Conservation (phyloP, 2,888 invertebrate genomes). For the Protophormia terraenovae region DNA sequence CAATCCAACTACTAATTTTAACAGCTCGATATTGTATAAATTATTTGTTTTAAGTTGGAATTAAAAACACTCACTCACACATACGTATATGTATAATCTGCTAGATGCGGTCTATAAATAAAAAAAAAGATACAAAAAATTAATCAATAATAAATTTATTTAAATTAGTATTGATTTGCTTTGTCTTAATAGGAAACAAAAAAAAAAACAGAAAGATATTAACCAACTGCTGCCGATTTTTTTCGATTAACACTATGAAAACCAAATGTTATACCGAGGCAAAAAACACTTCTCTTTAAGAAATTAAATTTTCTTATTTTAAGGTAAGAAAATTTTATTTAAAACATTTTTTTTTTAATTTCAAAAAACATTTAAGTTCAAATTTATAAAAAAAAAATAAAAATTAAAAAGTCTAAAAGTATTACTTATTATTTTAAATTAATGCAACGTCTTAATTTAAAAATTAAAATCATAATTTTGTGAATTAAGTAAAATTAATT, state of each 20-base stretch:
- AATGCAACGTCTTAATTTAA: too few relatives aligned
- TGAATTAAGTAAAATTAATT: too few relatives aligned
- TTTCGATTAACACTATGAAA: constrained; percentile 9
- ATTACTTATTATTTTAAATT: too few relatives aligned
- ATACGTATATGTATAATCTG: too few relatives aligned
- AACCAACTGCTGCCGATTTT: background rate
- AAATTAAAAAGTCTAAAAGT: too few relatives aligned
- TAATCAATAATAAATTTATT: constrained; percentile 40
- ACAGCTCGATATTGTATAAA: background rate
- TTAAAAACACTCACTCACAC: background rate
- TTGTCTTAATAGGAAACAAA: background rate
- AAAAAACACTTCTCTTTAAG: too few relatives aligned
- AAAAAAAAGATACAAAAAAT: constrained; percentile 21
- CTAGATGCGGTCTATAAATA: constrained; percentile 10
- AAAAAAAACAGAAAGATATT: background rate
- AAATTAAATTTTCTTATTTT: too few relatives aligned
- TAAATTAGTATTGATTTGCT: constrained; percentile 11
- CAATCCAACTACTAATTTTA: constrained; percentile 36
- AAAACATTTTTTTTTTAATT: background rate
- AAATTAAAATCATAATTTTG: too few relatives aligned
- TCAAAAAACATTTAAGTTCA: too few relatives aligned
- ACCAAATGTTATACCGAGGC: too few relatives aligned
- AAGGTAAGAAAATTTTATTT: background rate
- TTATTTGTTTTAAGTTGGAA: background rate
- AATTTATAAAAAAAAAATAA: too few relatives aligned